Base-by-base conservation (phyloP, 30 jellyfish, hydroid and myxozoan genomes). In the Aurelia sp. region DNA sequence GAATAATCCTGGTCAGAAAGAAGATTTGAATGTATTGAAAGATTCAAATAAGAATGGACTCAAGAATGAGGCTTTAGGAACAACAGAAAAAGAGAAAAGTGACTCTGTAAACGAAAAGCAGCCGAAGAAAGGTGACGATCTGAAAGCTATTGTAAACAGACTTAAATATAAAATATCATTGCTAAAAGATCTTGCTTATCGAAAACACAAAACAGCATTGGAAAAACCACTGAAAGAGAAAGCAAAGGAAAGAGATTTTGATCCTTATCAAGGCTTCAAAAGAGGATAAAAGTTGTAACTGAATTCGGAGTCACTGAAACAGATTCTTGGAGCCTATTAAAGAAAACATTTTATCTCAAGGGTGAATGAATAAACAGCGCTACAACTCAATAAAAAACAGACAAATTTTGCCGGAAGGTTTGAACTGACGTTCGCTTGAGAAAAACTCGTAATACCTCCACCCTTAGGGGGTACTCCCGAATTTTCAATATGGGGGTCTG, bases 111-210 rank as follows among this genome's bases (percentile, higher is more conserved):
- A 20, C 8, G 5, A 71, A 18, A 47, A 17, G 21, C 53, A 65
- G 21, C 21, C 61, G 35, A 37, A 55, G 58, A 40, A 52, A 19
- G 33, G 30, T 16, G 77, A 37, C 4, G 84, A 69, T 31, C 70
- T 30, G 18, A 71, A 70, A 70, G 58, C 79, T 19, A 59, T 62
- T 53, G 92, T 59, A 3, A 61, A 69, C 31, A 55, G 92, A 70
- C 75, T 82, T 33, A 71, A 55, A 59, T 40, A 82, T 4, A 82
- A 82, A 62, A 33, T 82, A n/a, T 19, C 79, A 44, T 74, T 82
- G 11, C 73, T 82, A 3, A 69, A 62, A 35, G 92, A 82, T 27
- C 84, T 82, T 71, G 84, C 72, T 15, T 78, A 70, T 27, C n/a
- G n/a, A 10, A 59, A 61, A 19, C 41, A 55, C 58, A 57, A 12